Evolutionary conservation across 2,797 vertebrate species (phyloP), one percentile per base, ranked within the genome.

Genomic region (Poecilia wingei): DNA sequence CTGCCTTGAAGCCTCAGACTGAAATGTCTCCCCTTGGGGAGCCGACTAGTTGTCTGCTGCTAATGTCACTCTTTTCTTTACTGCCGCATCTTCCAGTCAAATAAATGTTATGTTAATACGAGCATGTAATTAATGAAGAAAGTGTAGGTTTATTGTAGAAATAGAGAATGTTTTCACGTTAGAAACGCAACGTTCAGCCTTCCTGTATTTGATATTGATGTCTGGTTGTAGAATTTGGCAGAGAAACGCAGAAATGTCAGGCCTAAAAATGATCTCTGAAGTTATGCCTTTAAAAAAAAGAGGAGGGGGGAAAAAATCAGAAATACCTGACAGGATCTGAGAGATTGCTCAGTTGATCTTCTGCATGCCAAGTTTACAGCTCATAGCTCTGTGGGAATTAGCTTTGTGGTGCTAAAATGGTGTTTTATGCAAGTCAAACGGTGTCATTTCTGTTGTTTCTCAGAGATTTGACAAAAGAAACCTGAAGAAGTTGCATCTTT

Each of bases 51-150:
- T 93, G 93, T 92, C 76, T 80, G 57, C 87, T 51, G 90, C 84
- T 92, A 90, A 94, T 90, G 91, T 93, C 92, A 83, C 83, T 91
- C 90, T 88, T 89, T 91, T 91, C 81, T 88, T 86, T 86, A 83
- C 86, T 92, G 87, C 88, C 79, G 82, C 82, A 86, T 92, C 90
- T 90, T 88, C 89, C 86, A 89, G 89, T 89, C 83, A 91, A 90
- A 93, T 88, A 92, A 92, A 93, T 88, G 88, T 82, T 80, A 89
- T 87, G 85, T 90, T 92, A 91, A 93, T 88, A 87, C 79, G 85
- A 59, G 88, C 83, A 91, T 92, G 87, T 93, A 92, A 93, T 93
- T 92, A 94, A 93, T 89, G 86, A 90, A 91, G 91, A 87, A 82
- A 87, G 87, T 92, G 90, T 94, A 93, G 93, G 91, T 94, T 92